Conservation (phyloP, 2,797 vertebrate genomes). For the Lepidocolaptes lacrymiger region DNA sequence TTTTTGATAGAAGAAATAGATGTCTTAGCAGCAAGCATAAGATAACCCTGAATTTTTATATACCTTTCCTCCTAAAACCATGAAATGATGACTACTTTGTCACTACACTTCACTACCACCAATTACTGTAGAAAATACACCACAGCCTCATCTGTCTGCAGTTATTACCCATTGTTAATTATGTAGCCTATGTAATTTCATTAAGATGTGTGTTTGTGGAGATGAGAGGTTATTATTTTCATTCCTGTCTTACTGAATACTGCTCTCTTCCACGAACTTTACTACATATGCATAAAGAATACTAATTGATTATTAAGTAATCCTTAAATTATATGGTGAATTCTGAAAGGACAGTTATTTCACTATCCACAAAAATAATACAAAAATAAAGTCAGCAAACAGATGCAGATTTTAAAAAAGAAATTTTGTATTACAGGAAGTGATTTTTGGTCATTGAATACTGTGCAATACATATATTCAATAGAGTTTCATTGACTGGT, state of each 20-base stretch:
- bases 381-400: not conserved
- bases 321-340: not conserved
- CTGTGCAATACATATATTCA: not conserved
- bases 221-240: not conserved
- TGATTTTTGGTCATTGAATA: not conserved
- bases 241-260: not conserved
- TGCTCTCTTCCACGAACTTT: not conserved
- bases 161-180: not conserved
- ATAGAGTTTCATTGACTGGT: not conserved
- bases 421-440: rapidly evolving
- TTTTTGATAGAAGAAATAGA: not conserved
- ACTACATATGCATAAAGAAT: not conserved
- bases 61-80: not conserved
- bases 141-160: not conserved
- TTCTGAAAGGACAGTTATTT: not conserved
- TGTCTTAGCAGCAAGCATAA: not conserved
- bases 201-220: not conserved
- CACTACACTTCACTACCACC: not conserved
- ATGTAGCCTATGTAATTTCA: not conserved
- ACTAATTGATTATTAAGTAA: not conserved
- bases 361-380: not conserved
- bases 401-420: not conserved
- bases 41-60: not conserved
- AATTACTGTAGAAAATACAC: not conserved
- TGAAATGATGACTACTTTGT: not conserved